phyloP scores from a whole-genome alignment of 2,113 vertebrate species.

The human region DNA sequence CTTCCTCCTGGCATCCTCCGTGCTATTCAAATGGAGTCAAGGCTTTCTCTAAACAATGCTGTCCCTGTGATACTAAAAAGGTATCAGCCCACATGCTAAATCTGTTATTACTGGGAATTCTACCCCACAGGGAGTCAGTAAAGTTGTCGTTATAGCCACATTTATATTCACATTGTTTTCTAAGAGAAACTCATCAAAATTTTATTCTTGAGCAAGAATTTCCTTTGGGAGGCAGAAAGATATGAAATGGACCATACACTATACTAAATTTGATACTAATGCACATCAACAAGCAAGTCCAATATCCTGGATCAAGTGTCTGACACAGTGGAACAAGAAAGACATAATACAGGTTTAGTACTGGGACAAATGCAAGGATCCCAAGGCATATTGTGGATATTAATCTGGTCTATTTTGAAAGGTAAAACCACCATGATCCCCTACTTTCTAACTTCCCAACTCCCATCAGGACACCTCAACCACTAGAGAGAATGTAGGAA shows the following conservation, averaged over 20 bases:
- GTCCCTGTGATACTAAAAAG: conserved; percentile 81
- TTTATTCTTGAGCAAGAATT: conserved; percentile 70
- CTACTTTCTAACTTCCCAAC: conserved; percentile 28
- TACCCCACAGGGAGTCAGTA: conserved; percentile 84
- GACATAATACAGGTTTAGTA: conserved; percentile 62
- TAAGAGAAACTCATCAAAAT: conserved; percentile 77
- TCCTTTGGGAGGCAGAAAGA: conserved; percentile 59
- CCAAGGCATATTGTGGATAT: neutral
- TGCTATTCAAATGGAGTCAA: conserved; percentile 84
- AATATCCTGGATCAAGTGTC: conserved; percentile 38
- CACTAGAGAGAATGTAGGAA: neutral
- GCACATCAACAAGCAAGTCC: conserved; percentile 43
- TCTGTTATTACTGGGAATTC: conserved; percentile 86
- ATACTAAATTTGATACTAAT: conserved; percentile 56
- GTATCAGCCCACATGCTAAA: conserved; percentile 89
- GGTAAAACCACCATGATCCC: neutral
- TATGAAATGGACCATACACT: conserved; percentile 50
- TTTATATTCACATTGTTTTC: conserved; percentile 80
- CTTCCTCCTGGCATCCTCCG: conserved; percentile 89
- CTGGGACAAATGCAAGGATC: conserved; percentile 34
- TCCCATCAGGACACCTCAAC: neutral
- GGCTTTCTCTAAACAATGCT: conserved; percentile 90
- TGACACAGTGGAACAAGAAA: conserved; percentile 37
- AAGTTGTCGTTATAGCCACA: conserved; percentile 75
- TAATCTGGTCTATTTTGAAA: conserved; percentile 12